A percentile compares a stretch with the other conserved stretches of the same genome.
phyloP scores from a whole-genome alignment of 2,888 invertebrate genomes.

The Thecophora atra region DNA sequence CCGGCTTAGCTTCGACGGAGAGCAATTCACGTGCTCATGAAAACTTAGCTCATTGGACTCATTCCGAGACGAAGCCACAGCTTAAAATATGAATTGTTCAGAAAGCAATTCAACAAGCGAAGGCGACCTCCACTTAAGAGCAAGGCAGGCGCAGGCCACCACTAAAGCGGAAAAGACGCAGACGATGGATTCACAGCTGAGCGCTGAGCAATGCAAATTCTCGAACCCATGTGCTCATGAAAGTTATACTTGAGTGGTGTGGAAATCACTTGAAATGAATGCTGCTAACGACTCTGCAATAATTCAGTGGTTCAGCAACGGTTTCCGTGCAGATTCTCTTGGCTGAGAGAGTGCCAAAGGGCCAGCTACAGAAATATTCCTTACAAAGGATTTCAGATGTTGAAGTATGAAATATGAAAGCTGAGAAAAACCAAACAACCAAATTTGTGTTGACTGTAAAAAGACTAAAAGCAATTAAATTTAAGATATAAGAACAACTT shows the following conservation, averaged over 20 bases:
- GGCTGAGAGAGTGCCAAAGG: neutral
- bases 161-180: neutral
- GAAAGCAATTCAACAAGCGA: neutral
- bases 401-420: too few species aligned
- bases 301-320: neutral
- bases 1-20: constrained; percentile 16
- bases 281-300: neutral
- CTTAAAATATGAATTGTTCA: constrained; percentile 22
- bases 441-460: too few species aligned
- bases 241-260: neutral
- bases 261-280: neutral
- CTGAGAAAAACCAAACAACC: too few species aligned
- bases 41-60: constrained; percentile 1
- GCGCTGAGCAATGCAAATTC: neutral
- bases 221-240: neutral
- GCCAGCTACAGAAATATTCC: neutral
- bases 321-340: neutral
- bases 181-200: neutral
- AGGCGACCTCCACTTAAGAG: neutral
- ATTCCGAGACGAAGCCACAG: neutral
- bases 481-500: too few species aligned
- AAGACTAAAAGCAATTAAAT: too few species aligned
- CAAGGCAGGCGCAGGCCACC: neutral
- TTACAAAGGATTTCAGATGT: neutral
- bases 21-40: constrained; percentile 3